Evolutionary conservation across 64 coral and sea anemone species (phyloP), one percentile per base, ranked within the genome.

Genomic region (Montipora efflorescens): DNA sequence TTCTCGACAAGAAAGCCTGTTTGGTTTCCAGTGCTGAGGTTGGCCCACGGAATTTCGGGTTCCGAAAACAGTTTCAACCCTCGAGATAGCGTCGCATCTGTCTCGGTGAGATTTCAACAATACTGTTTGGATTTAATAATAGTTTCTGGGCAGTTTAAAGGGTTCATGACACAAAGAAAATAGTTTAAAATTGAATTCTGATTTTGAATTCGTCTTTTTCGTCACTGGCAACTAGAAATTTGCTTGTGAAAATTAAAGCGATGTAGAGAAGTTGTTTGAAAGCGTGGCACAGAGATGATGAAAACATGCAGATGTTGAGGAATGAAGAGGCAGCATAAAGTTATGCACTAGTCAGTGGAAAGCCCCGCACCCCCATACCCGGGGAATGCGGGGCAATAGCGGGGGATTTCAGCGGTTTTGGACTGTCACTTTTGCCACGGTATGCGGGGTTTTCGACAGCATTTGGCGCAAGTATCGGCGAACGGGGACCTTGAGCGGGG

Each of bases 1-100:
- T 92, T 79, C 28, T 87, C 91, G 51, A 82, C 93, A 28, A 86
- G 82, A 86, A 89, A 92, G 48, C 93, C 96, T 9, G 89, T 89
- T 16, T 97, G 96, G 96, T 97, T 97, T 97, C 96, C 96, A 9
- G 93, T 97, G 48, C 88, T 97, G 78, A 97, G 94, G 87, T 78
- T 97, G 87, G 93, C 96, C 52, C 96, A 97, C 74, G 92, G 96
- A 47, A 51, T 92, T 23, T 95, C 96, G 19, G 89, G 86, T 46
- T 88, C 92, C 13, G 92, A 88, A 36, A 69, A 62, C 21, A 78
- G 74, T 48, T 86, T 88, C 69, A 87, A 76, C 69, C 96, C 93
- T 8, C 89, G 95, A n/a, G 92, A 94, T 15, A 97, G 96, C 79
- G 95, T 95, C 47, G 87, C 93, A 47, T 97, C 96, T 92, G 93